phyloP scores from a whole-genome alignment of 2,888 invertebrate species.

The Myopa testacea region DNA sequence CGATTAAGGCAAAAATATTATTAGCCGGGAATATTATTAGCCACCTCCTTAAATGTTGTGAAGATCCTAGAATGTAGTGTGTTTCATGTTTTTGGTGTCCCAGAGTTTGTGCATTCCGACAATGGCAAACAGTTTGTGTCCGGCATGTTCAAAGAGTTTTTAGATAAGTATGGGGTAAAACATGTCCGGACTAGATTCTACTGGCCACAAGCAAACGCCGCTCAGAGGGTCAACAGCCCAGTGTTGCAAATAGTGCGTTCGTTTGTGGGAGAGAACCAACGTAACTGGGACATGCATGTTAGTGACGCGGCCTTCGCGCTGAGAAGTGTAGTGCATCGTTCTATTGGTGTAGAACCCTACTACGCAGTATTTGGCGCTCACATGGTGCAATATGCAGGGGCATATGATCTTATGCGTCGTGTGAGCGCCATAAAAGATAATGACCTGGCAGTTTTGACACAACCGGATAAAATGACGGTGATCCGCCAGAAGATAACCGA shows the following conservation, averaged over 20 bases:
- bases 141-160: slow-evolving; percentile 39
- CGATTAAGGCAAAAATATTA: no score
- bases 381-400: slow-evolving; percentile 43
- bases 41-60: no score
- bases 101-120: slow-evolving; percentile 49
- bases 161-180: slow-evolving; percentile 43
- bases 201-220: slow-evolving; percentile 58
- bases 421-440: background rate
- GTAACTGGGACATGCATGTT: no score
- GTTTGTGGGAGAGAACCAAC: no score
- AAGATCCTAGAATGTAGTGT: no score
- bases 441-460: background rate
- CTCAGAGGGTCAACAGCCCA: slow-evolving; percentile 53
- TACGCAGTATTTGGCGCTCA: slow-evolving; percentile 42
- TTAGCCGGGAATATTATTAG: background rate
- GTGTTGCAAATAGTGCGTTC: background rate
- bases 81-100: slow-evolving; percentile 52
- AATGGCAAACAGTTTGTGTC: slow-evolving; percentile 52
- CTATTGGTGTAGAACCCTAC: slow-evolving; percentile 49
- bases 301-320: no score
- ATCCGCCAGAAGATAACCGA: slow-evolving; percentile 5
- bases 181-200: slow-evolving; percentile 45
- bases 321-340: no score
- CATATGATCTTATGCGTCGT: slow-evolving; percentile 29
- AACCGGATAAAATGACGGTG: background rate